Conservation (phyloP, 2,113 vertebrate species). For the Polyodon spathula region DNA sequence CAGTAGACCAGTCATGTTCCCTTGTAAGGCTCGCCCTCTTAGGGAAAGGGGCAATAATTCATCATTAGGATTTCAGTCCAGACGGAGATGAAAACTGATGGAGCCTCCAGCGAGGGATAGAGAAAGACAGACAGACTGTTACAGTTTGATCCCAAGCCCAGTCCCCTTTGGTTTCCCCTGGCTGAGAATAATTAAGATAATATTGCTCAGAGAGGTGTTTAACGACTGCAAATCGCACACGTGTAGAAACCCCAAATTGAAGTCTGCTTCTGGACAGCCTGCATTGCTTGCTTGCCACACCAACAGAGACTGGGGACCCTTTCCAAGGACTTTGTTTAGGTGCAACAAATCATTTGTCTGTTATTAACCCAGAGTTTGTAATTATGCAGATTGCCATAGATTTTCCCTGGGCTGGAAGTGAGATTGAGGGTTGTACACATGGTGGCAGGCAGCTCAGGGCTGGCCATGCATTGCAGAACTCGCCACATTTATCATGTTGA, state of each 20-base stretch:
- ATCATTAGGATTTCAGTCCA: constrained; percentile 97
- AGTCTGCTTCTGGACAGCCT: no score
- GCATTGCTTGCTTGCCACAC: no score
- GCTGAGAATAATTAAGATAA: constrained; percentile 91
- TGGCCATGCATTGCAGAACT: constrained; percentile 94
- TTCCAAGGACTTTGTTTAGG: constrained; percentile 84
- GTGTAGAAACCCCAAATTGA: constrained; percentile 76
- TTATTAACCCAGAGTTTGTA: constrained; percentile 98
- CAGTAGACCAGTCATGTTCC: constrained; percentile 71
- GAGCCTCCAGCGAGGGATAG: constrained; percentile 77
- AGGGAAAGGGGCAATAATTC: constrained; percentile 87
- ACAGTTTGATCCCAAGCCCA: constrained; percentile 90
- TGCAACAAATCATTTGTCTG: constrained; percentile 98
- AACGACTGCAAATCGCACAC: constrained; percentile 90
- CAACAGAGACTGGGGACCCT: constrained; percentile 48
- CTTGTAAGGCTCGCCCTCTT: constrained; percentile 70
- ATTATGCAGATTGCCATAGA: constrained; percentile 99
- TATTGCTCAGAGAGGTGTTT: constrained; percentile 87
- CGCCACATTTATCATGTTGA: constrained; percentile 99
- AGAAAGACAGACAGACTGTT: no score
- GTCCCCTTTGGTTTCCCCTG: constrained; percentile 88
- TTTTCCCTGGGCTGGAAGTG: constrained; percentile 89
- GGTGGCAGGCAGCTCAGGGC: constrained; percentile 83
- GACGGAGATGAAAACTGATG: constrained; percentile 95
- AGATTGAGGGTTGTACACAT: constrained; percentile 88